Conservation (phyloP, 2,113 vertebrate genomes). For the Uropsilus gracilis region DNA sequence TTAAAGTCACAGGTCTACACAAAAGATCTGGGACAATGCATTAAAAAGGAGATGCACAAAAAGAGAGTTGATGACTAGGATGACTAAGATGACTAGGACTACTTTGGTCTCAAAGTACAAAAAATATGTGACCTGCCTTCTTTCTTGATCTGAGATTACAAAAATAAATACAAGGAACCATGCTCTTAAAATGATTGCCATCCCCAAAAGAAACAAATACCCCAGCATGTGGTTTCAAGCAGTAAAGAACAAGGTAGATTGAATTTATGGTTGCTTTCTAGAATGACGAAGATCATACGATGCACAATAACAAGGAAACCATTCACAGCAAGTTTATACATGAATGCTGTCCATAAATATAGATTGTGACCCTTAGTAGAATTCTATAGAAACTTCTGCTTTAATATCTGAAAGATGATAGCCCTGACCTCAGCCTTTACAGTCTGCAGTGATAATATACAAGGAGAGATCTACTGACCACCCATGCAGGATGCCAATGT, state of each 20-base stretch:
- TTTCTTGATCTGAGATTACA: not conserved
- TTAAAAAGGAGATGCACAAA: not conserved
- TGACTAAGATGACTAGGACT: too few species aligned
- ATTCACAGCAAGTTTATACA: not conserved
- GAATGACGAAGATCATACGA: not conserved
- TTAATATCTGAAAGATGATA: not conserved
- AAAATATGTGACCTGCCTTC: not conserved
- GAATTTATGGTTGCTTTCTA: not conserved
- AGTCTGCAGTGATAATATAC: not conserved
- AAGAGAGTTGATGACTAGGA: not conserved
- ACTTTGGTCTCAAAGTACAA: not conserved
- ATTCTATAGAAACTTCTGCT: not conserved
- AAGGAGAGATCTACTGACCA: not conserved
- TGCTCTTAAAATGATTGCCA: not conserved
- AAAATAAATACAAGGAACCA: not conserved
- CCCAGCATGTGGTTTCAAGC: not conserved
- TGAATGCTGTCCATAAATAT: rapidly evolving
- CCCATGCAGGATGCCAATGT: rapidly evolving
- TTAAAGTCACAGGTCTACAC: too few species aligned
- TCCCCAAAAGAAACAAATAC: not conserved
- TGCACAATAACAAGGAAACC: not conserved
- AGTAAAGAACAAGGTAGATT: not conserved
- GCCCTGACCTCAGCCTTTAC: not conserved
- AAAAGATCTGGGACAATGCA: too few species aligned
- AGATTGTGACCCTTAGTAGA: not conserved